Conservation (phyloP, 2,797 vertebrate genomes). For the Thripadectes ignobilis region DNA sequence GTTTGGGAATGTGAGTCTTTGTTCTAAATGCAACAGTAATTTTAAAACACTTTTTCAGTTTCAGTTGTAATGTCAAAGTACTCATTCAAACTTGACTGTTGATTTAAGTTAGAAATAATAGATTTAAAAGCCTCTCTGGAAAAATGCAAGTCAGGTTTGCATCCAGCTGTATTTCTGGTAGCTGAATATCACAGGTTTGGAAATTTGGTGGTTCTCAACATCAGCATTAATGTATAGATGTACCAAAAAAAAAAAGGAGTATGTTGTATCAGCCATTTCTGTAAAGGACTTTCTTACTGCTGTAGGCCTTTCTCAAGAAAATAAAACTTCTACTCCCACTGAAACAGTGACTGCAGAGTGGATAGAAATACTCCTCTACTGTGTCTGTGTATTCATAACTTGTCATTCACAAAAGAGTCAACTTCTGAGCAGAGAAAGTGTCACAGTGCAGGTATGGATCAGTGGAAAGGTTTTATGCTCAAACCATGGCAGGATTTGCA, state of each 20-base stretch:
- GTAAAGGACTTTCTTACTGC: neutral
- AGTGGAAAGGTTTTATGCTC: neutral
- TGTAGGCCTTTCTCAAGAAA: neutral
- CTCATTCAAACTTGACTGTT: neutral
- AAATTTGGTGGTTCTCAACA: neutral
- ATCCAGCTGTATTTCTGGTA: neutral
- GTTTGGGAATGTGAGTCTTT: neutral
- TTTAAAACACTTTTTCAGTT: neutral
- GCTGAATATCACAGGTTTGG: neutral
- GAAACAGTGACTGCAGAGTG: neutral
- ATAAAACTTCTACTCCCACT: neutral
- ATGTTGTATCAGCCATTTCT: neutral
- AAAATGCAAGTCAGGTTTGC: neutral
- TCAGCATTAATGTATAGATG: neutral
- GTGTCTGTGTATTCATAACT: neutral
- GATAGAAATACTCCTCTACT: neutral
- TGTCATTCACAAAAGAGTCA: neutral
- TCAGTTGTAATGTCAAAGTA: neutral
- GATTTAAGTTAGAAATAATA: neutral
- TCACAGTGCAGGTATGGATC: neutral
- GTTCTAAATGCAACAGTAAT: neutral
- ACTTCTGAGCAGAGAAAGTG: neutral
- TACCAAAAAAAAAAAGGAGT: neutral
- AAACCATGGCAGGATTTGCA: neutral
- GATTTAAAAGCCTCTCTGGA: neutral